phyloP scores from a whole-genome alignment of 2,797 vertebrate genomes.

The Neosalanx taihuensis region DNA sequence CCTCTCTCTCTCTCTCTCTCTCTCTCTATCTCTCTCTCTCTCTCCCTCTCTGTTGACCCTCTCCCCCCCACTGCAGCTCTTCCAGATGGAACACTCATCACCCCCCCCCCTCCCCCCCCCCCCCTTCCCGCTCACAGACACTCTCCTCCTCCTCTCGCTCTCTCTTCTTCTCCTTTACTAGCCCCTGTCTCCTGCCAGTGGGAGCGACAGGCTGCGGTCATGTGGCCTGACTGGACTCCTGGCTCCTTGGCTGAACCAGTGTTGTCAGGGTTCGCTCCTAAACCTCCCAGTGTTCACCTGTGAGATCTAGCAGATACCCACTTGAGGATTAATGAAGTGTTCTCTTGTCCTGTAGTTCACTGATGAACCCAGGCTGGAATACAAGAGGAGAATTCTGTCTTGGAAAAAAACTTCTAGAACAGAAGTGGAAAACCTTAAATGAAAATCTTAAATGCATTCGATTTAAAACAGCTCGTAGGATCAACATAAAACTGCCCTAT shows the following conservation, averaged over 20 bases:
- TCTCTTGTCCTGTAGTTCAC: background rate
- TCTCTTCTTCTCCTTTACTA: slow-evolving; percentile 46
- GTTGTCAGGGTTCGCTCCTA: slow-evolving; percentile 47
- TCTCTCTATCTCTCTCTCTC: slow-evolving; percentile 4
- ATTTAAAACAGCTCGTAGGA: background rate
- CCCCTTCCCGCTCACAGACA: slow-evolving; percentile 22
- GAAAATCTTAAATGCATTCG: no score
- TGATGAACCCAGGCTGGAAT: background rate
- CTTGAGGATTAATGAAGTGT: no score
- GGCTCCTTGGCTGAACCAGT: slow-evolving; percentile 65
- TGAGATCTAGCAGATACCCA: no score
- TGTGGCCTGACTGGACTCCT: slow-evolving; percentile 62
- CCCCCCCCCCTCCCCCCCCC: slow-evolving; percentile 16
- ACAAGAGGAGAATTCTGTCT: background rate
- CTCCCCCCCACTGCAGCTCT: slow-evolving; percentile 43
- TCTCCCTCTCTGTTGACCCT: background rate
- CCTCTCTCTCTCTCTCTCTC: background rate
- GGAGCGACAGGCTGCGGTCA: slow-evolving; percentile 58
- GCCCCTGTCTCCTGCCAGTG: slow-evolving; percentile 58
- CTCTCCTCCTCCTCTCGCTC: slow-evolving; percentile 24
- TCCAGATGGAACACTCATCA: slow-evolving; percentile 79
- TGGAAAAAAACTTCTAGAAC: background rate
- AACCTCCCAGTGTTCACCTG: background rate
- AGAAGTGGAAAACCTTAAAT: background rate
- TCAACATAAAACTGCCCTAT: background rate